phyloP scores from a whole-genome alignment of 2,888 invertebrate genomes.

The Serripes groenlandicus region DNA sequence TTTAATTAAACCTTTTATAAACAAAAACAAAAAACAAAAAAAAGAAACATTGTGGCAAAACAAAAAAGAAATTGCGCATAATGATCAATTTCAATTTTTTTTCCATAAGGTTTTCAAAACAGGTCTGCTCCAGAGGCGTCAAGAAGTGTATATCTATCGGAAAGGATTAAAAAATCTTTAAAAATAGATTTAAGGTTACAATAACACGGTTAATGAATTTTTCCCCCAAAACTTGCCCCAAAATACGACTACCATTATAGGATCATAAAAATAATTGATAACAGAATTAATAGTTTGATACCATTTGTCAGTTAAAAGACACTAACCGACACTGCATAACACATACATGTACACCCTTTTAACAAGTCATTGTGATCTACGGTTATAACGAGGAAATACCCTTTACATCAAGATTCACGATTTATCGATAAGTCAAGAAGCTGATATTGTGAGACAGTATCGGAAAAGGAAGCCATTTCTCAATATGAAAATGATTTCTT shows the following conservation, averaged over 20 bases:
- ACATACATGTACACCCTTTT: background rate
- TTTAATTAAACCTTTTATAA: background rate
- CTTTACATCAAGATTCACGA: background rate
- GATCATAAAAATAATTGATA: constrained; percentile 15
- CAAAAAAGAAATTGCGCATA: no score
- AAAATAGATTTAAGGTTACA: no score
- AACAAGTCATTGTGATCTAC: background rate
- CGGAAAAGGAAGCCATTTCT: background rate
- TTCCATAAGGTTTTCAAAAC: background rate
- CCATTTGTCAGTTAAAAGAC: background rate
- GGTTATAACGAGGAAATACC: background rate
- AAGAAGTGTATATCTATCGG: background rate
- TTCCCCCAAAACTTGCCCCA: background rate
- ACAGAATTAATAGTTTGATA: background rate
- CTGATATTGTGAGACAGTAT: background rate
- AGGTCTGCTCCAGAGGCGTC: background rate
- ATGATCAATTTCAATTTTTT: background rate
- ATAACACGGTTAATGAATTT: background rate
- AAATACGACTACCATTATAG: background rate
- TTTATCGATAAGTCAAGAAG: background rate
- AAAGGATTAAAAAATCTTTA: background rate
- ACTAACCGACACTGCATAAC: background rate
- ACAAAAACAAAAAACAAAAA: background rate
- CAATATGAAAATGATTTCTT: no score
- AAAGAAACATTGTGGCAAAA: no score